Evolutionary conservation across 2,888 invertebrate genomes (phyloP), one percentile per base, ranked within the genome.

Genomic region (Eupithecia subumbrata): DNA sequence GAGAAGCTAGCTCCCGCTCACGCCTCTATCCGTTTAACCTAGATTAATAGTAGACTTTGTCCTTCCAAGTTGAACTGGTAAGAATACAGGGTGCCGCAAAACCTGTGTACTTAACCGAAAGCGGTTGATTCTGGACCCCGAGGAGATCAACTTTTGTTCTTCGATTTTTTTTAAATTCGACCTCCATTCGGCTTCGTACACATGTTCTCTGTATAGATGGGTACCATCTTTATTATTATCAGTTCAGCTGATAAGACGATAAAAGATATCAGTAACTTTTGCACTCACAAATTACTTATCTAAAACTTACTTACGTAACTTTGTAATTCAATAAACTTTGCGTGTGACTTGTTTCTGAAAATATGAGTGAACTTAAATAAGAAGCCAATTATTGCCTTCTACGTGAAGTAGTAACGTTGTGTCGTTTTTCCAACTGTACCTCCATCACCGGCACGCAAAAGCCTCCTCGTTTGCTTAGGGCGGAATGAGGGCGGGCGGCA

Each of bases 381-480:
- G 52, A 56, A 2, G 22, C 52, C 11, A 22, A 63, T 63, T 25
- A 14, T 25, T 63, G 8, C 30, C 7, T 63, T 63, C 7, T 63
- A 16, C 5, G 12, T 16, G 0, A 63, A 7, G 16, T 16, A 8
- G 30, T 30, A 30, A 63, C 16, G 30, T 63, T 30, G 5, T 22
- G 56, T 56, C 22, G 11, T 25, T 25, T 60, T 60, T 60, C 25
- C 25, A 22, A 12, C 7, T 60, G 0, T 25, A 16, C 22, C 11
- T 18, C 5, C 64, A 18, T 34, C 71, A 11, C 72, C 72, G n/a
- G 8, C 69, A 22, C 40, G 76, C 69, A 66, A 56, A 69, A 66
- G 75, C 69, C 52, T 45, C 40, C 66, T 69, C 68, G 75, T 72
- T 76, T 76, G 72, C 64, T 67, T 66, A 73, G 70, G 60, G 69